phyloP scores from a whole-genome alignment of 2,797 vertebrate genomes.

The Ispidina lecontei region DNA sequence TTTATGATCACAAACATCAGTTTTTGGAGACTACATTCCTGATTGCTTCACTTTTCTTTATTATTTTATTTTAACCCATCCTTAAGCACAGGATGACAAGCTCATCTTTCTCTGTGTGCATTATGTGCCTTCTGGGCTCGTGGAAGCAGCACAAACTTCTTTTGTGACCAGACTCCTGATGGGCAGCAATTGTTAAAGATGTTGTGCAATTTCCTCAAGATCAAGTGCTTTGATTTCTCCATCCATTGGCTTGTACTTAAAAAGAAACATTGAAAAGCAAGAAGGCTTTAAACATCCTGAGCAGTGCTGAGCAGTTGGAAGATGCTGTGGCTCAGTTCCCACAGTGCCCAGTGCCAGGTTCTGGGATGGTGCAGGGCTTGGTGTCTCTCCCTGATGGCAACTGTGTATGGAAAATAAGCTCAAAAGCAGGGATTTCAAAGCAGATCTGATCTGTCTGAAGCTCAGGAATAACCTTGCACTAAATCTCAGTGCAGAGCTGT shows the following conservation, averaged over 20 bases:
- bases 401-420: neutral
- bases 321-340: neutral
- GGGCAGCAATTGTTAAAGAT: neutral
- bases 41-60: neutral
- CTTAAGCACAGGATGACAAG: neutral
- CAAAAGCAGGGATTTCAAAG: neutral
- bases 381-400: neutral
- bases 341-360: neutral
- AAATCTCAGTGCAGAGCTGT: neutral
- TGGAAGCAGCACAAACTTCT: constrained; percentile 53
- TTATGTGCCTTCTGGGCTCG: constrained; percentile 5
- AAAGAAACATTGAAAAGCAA: neutral
- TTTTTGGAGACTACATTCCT: constrained; percentile 52
- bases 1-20: neutral
- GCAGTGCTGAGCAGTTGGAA: neutral
- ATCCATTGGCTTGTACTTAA: neutral
- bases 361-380: neutral
- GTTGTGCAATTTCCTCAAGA: constrained; percentile 37
- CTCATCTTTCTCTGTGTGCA: neutral
- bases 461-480: neutral
- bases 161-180: neutral
- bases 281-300: neutral
- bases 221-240: constrained; percentile 6
- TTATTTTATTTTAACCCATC: neutral
- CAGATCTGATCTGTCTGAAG: neutral